These are phyloP conservation scores for Malacosoma neustria DNA, from an alignment of 2,888 invertebrate species.

Conservation along the genomic window DNA sequence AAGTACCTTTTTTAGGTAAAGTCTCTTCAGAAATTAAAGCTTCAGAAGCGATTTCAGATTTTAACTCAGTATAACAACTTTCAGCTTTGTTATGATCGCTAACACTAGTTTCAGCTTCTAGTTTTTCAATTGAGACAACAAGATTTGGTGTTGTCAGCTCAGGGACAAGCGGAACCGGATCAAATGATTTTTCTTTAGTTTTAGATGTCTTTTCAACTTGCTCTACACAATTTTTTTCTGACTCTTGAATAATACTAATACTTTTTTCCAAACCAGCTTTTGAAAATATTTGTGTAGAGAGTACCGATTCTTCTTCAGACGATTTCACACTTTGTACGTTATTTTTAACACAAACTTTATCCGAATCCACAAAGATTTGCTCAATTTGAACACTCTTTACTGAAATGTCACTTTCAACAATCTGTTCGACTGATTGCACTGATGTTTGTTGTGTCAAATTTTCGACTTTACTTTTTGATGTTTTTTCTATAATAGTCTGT, in stretches of 20 bases:
- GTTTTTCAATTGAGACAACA: no score
- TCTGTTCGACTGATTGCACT: constrained; percentile 7
- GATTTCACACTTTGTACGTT: constrained; percentile 15
- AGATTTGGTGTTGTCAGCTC: neutral
- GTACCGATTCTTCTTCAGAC: constrained; percentile 16
- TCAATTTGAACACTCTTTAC: constrained; percentile 1
- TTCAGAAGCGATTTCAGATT: neutral
- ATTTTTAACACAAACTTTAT: constrained; percentile 12
- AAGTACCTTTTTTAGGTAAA: neutral
- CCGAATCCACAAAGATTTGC: constrained; percentile 12
- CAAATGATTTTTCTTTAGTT: constrained; percentile 4
- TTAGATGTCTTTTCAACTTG: constrained; percentile 3
- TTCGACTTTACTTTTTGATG: constrained; percentile 24
- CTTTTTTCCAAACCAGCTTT: no score
- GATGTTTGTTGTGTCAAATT: constrained; percentile 15
- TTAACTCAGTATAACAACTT: neutral
- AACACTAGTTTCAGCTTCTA: no score
- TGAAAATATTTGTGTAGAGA: constrained; percentile 8
- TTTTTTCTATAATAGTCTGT: constrained; percentile 27
- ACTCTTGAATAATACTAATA: no score
- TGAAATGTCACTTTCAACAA: constrained; percentile 2
- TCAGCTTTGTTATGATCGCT: no score
- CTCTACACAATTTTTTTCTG: constrained; percentile 3
- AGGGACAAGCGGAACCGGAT: neutral
- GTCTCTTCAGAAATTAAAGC: neutral